phyloP scores from a whole-genome alignment of 2,797 vertebrate genomes.

The Pseudotriccus pelzelni region DNA sequence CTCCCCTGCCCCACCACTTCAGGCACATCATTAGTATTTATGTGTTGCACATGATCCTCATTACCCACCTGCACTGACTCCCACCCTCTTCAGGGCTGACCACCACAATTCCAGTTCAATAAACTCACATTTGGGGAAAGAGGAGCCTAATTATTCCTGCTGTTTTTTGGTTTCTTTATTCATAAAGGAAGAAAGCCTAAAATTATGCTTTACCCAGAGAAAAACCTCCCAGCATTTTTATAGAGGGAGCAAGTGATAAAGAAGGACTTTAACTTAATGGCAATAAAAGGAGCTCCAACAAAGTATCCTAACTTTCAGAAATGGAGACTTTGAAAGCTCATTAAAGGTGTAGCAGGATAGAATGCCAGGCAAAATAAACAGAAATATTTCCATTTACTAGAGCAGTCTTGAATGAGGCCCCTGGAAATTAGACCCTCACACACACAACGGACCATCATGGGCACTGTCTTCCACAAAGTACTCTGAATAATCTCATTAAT shows the following conservation, averaged over 20 bases:
- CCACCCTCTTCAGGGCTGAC: neutral
- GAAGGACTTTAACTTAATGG: neutral
- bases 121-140: neutral
- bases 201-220: neutral
- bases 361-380: neutral
- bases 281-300: neutral
- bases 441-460: accelerated
- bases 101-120: neutral
- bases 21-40: neutral
- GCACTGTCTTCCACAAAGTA: neutral
- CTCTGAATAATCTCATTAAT: neutral
- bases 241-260: neutral
- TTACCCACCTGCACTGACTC: neutral
- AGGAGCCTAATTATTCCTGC: neutral
- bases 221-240: neutral
- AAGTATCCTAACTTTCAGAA: neutral
- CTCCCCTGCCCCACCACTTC: no score
- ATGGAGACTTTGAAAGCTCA: neutral
- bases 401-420: neutral
- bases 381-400: neutral
- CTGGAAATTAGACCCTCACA: neutral
- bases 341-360: neutral
- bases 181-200: neutral
- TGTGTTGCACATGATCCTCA: neutral
- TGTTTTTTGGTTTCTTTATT: neutral